Base-by-base conservation (phyloP, 2,888 invertebrate genomes). In the Griposia aprilina region DNA sequence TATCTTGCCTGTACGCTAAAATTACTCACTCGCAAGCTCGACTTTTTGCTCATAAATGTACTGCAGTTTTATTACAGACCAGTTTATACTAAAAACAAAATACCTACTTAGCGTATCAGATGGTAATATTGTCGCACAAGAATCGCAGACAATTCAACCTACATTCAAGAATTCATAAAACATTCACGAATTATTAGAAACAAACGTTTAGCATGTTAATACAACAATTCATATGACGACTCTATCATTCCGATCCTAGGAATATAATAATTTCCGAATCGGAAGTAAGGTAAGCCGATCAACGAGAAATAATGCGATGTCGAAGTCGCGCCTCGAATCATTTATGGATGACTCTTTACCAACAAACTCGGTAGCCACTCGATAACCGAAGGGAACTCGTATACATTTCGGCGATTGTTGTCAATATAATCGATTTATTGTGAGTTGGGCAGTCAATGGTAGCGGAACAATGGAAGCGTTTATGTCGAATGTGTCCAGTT, bases 261-360 rank as follows among this genome's bases (percentile, higher is more conserved):
- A 95, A 95, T 95, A 96, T 94, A 93, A 95, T 94, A 95, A 92
- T 96, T 96, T 96, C 96, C 96, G 97, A 97, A 96, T 97, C 97
- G 97, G 97, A 97, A 97, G 97, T 96, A 95, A 94, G 96, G 94
- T 94, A 93, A 93, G 90, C 92, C 94, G 95, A 95, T 95, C 94
- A 93, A 93, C 94, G 93, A 95, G 95, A 94, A 95, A 94, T 96
- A 96, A 96, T 96, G 94, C 93, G 92, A 93, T 95, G 96, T 96
- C 93, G 93, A 91, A 92, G 95, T 94, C 96, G 95, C 96, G 96
- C 92, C 93, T 94, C 94, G 96, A 93, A 96, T 96, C 94, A 90
- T 94, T 96, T 96, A 97, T 96, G 93, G 94, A 92, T 87, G 90
- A 90, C 93, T 90, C 90, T 90, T 79, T 87, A 95, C 94, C 89